These are phyloP conservation scores for Cisticola juncidis DNA, from an alignment of 2,113 vertebrate genomes.

Conservation along the genomic window DNA sequence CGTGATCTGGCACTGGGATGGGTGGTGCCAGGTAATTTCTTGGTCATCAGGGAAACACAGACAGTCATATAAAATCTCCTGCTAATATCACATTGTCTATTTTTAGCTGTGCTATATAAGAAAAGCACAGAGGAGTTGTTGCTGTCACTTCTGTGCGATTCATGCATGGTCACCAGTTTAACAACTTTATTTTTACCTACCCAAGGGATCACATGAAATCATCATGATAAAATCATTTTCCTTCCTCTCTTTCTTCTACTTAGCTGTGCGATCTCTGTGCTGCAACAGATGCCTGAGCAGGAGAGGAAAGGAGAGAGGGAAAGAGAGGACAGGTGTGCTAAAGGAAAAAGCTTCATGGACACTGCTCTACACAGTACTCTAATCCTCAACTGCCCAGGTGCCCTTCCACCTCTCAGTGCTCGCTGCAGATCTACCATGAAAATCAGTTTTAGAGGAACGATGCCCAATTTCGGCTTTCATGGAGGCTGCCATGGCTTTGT, in stretches of 20 bases:
- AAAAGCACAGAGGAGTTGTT: background rate
- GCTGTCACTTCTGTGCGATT: constrained; percentile 21
- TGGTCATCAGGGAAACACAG: background rate
- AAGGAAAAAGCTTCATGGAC: background rate
- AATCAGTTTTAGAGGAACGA: background rate
- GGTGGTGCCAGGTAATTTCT: background rate
- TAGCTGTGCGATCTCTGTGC: background rate
- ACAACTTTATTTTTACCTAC: constrained; percentile 47
- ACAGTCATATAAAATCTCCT: background rate
- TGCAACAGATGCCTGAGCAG: background rate
- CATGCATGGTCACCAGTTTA: constrained; percentile 28
- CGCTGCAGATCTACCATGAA: background rate
- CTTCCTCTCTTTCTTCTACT: background rate
- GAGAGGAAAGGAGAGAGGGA: background rate
- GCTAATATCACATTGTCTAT: background rate
- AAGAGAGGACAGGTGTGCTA: background rate
- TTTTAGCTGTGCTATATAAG: constrained; percentile 16
- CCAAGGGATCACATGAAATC: constrained; percentile 2
- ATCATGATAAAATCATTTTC: background rate
- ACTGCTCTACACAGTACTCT: background rate
- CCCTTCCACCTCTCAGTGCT: background rate
- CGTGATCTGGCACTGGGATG: background rate
- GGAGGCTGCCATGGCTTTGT: background rate
- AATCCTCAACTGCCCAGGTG: background rate
- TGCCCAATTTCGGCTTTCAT: fast-evolving